These are phyloP conservation scores for Carettochelys insculpta DNA, from an alignment of 2,113 vertebrate species.

Conservation along the genomic window DNA sequence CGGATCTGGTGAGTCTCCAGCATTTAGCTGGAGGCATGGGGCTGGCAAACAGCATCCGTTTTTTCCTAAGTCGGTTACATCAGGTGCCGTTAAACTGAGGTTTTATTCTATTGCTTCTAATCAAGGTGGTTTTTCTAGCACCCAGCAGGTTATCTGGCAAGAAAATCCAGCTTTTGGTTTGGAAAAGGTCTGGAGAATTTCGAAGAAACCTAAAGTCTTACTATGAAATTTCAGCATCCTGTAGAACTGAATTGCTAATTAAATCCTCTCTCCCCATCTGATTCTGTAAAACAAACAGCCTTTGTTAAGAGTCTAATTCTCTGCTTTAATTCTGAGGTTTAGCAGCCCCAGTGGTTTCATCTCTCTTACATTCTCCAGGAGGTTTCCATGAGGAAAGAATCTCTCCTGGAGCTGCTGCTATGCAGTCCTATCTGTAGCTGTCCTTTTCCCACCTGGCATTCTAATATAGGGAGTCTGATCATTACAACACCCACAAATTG, in stretches of 20 bases:
- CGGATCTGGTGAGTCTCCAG: too few relatives aligned
- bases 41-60: too few relatives aligned
- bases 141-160: background rate
- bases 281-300: background rate
- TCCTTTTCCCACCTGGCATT: background rate
- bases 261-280: fast-evolving
- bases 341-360: background rate
- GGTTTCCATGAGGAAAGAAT: background rate
- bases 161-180: background rate
- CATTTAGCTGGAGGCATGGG: too few relatives aligned
- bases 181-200: background rate
- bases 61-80: too few relatives aligned
- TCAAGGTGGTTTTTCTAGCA: background rate
- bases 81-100: too few relatives aligned
- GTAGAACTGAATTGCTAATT: background rate
- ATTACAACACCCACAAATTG: conserved; percentile 45
- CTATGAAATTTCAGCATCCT: background rate
- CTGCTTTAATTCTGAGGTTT: background rate
- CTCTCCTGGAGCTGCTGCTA: background rate
- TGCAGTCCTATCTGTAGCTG: background rate
- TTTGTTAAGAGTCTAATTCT: background rate
- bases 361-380: background rate
- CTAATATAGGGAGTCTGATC: conserved; percentile 9
- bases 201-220: background rate
- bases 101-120: too few relatives aligned